phyloP scores from a whole-genome alignment of 2,113 vertebrate species.

The Phasianus colchicus region DNA sequence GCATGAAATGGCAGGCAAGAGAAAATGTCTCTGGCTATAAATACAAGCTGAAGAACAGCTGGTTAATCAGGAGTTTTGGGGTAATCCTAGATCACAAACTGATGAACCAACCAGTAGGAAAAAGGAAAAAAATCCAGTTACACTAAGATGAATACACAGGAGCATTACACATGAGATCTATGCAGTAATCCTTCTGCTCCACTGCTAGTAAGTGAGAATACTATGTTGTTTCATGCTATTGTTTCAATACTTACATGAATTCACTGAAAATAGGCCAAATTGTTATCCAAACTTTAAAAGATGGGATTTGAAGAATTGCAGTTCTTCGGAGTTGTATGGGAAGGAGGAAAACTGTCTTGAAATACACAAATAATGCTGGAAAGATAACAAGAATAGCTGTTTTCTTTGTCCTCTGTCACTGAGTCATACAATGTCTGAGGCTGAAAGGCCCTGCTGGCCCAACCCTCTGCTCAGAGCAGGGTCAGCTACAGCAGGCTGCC shows the following conservation, averaged over 20 bases:
- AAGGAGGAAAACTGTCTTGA: not conserved
- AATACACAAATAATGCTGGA: not conserved
- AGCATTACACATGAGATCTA: not conserved
- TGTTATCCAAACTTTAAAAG: not conserved
- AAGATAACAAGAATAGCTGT: not conserved
- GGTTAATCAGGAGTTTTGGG: not conserved
- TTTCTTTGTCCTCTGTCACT: not conserved
- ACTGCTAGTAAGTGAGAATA: not conserved
- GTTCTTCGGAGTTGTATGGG: not conserved
- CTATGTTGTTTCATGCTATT: not conserved
- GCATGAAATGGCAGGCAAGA: not conserved
- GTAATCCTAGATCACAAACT: conserved; percentile 29
- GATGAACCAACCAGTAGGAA: not conserved
- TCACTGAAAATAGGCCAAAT: not conserved
- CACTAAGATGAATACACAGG: not conserved
- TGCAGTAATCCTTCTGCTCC: not conserved
- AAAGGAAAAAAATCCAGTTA: not conserved
- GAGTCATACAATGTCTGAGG: not conserved
- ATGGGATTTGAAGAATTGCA: not conserved
- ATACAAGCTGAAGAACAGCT: not conserved
- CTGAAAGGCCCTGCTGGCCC: not conserved
- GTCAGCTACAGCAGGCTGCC: not conserved
- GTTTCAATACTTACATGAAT: not conserved
- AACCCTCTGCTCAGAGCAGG: not conserved
- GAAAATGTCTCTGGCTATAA: not conserved